Conservation (phyloP, 2,888 invertebrate genomes). For the Drosophila affinis region DNA sequence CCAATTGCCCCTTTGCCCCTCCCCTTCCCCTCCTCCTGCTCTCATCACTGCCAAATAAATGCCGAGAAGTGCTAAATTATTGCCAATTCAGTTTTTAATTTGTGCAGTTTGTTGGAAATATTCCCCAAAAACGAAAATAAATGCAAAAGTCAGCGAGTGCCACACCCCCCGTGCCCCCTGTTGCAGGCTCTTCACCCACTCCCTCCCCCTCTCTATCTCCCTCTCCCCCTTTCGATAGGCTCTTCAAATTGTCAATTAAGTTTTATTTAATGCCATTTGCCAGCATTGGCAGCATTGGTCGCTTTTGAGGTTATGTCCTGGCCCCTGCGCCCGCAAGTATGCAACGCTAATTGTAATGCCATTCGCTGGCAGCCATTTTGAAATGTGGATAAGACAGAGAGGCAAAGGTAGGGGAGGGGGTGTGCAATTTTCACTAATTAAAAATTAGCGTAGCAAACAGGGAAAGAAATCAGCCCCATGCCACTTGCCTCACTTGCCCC, state of each 20-base stretch:
- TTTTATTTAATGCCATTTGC: constrained; percentile 79
- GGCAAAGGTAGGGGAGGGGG: not conserved
- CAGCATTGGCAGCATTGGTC: constrained; percentile 43
- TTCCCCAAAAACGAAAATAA: constrained; percentile 61
- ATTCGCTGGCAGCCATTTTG: constrained; percentile 67
- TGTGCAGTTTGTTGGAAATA: constrained; percentile 69
- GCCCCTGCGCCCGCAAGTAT: constrained; percentile 59
- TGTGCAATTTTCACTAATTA: constrained; percentile 77
- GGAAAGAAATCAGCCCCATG: constrained; percentile 47
- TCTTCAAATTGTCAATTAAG: constrained; percentile 80
- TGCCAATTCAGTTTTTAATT: constrained; percentile 78
- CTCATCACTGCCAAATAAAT: constrained; percentile 45
- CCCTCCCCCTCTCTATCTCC: constrained; percentile 23
- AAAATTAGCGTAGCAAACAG: constrained; percentile 66
- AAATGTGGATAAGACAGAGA: constrained; percentile 31
- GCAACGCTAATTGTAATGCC: constrained; percentile 75
- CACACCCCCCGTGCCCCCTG: constrained; percentile 1
- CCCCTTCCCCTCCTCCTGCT: not conserved
- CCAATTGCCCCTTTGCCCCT: constrained; percentile 1
- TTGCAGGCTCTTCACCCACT: constrained; percentile 37
- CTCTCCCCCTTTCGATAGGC: constrained; percentile 34
- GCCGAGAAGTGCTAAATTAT: constrained; percentile 77
- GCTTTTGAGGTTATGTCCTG: constrained; percentile 65
- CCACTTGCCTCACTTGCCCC: not conserved
- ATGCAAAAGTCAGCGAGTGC: constrained; percentile 65